These are phyloP conservation scores for Xestia xanthographa DNA, from an alignment of 2,888 invertebrate species.

Conservation along the genomic window DNA sequence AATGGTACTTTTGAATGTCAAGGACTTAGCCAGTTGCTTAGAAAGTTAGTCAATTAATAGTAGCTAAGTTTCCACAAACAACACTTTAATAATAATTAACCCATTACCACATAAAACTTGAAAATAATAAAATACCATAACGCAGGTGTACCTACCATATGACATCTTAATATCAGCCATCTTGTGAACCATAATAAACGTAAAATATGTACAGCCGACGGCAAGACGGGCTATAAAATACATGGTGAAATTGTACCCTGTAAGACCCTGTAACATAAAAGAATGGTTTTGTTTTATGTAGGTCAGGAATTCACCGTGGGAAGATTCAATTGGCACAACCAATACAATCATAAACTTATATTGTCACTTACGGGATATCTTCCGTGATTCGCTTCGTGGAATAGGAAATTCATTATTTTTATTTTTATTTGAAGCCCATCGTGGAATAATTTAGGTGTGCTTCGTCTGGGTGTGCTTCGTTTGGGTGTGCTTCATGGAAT, in stretches of 20 bases:
- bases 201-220: slow-evolving; percentile 18
- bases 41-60: slow-evolving; percentile 12
- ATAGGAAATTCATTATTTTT: too few species aligned
- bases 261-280: neutral
- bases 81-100: neutral
- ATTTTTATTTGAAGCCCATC: too few species aligned
- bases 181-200: neutral
- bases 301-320: neutral
- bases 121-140: slow-evolving; percentile 10
- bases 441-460: too few species aligned
- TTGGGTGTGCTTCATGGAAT: too few species aligned
- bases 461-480: too few species aligned
- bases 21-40: slow-evolving; percentile 8
- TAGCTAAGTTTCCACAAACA: neutral
- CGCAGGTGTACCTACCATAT: slow-evolving; percentile 13
- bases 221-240: slow-evolving; percentile 1
- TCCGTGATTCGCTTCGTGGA: too few species aligned
- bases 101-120: neutral
- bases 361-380: too few species aligned
- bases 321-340: neutral
- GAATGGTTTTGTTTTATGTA: neutral
- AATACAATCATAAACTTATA: too few species aligned
- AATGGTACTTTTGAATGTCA: slow-evolving; percentile 23
- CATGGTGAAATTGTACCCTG: neutral
- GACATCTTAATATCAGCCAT: neutral